These are phyloP conservation scores for Poicephalus meyeri DNA, from an alignment of 2,113 vertebrate species.

Conservation along the genomic window DNA sequence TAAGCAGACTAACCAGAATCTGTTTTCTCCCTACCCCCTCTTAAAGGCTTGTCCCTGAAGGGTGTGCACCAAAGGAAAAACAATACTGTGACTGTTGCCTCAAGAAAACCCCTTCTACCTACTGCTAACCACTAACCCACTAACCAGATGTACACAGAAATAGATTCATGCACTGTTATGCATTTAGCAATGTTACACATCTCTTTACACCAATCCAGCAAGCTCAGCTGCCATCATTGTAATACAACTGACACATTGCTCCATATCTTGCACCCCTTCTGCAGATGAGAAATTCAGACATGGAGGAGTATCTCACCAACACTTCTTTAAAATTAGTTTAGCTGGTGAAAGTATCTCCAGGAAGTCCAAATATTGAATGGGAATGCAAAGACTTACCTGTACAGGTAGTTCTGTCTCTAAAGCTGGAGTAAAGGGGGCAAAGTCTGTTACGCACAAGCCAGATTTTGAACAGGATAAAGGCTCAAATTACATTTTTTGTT, in stretches of 20 bases:
- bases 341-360: not conserved
- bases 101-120: not conserved
- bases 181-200: not conserved
- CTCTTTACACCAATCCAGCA: not conserved
- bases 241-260: accelerated
- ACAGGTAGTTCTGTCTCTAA: not conserved
- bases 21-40: not conserved
- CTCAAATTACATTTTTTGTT: not conserved
- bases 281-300: not conserved
- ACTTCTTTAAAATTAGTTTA: not conserved
- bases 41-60: not conserved
- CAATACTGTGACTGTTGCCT: not conserved
- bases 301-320: not conserved
- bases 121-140: not conserved
- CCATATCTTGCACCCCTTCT: not conserved
- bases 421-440: not conserved
- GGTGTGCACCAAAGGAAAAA: not conserved
- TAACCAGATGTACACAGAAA: not conserved
- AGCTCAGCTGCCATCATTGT: not conserved
- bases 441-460: not conserved
- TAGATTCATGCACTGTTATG: not conserved
- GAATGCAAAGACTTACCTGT: not conserved
- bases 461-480: not conserved
- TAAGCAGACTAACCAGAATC: not conserved
- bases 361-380: not conserved